Evolutionary conservation across 2,888 invertebrate genomes (phyloP), one percentile per base, ranked within the genome.

Genomic region (Eledona agricola): DNA sequence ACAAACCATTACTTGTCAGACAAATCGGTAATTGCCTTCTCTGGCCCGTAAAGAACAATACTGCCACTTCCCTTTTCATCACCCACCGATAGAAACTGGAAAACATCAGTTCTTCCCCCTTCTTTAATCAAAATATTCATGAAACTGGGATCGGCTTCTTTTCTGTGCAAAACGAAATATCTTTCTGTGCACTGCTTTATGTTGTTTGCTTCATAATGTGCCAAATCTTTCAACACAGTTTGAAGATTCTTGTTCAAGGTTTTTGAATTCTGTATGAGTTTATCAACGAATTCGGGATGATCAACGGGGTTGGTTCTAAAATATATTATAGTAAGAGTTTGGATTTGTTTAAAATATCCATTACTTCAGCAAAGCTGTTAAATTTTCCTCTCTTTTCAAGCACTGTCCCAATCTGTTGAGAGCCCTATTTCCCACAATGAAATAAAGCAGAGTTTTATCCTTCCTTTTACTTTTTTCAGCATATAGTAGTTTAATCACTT

Each of bases 61-160:
- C 81, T 83, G 0, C 83, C 83, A 1, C 67, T 60, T 54, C 78
- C 85, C 47, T 83, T 85, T 2, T 84, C 85, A 49, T 91, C 90
- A 13, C 88, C 88, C 0, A 86, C 83, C 0, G 85, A 86, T 37
- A 90, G 65, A 60, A 90, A 85, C 45, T 89, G 74, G 46, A 89
- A 81, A 35, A 87, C 73, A 3, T 77, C 80, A 63, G 77, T 76
- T 10, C 43, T 45, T 25, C 83, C 85, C 37, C 88, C 69, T 57
- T 84, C 85, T 59, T 85, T 83, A 7, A 88, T 78, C 50, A 93
- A 80, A 11, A 80, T 80, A 57, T 84, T 83, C 70, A 89, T 86
- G 65, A 89, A 93, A 65, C 91, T 90, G 3, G 83, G 80, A 59
- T 90, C 91, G 0, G 87, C 90, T 67, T 90, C 91, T 63, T 86